Base-by-base conservation (phyloP, 2,113 vertebrate genomes). In the Erpornis zantholeuca region DNA sequence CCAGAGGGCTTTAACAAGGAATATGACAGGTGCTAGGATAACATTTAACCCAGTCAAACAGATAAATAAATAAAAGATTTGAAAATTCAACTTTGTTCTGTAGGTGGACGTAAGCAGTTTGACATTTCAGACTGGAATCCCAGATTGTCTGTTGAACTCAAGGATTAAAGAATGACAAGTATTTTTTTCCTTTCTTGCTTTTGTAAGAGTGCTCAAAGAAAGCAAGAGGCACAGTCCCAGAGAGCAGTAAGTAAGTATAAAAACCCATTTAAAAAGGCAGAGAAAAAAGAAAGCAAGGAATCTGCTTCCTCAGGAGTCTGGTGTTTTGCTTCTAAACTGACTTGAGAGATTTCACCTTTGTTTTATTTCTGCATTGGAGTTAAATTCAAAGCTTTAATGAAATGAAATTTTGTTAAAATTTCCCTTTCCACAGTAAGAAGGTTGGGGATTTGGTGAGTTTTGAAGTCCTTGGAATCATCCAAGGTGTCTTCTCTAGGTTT, bases 41-140 rank as follows among this genome's bases (percentile, higher is more conserved):
- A 78, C 44, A 75, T 80, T 92, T 92, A 94, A 92, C 75, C 50
- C 73, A 91, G 60, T 2, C 40, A 92, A 92, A 90, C 8, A 90
- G 79, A 93, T 71, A 94, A 95, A 95, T 92, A 96, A 93, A 93
- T 66, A 90, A 76, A 92, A 92, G 61, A 92, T 81, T 88, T 82
- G n/a, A 90, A 95, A 96, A 95, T 93, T 89, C 73, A 95, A 38
- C 90, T 97, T 92, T 89, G 85, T 85, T 88, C 83, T 91, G 65
- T 53, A 75, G 70, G 72, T 96, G 94, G 83, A 88, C 10, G 0
- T 84, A 88, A 94, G 83, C 65, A 78, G 80, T 89, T 92, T 97
- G 92, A 92, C 88, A 94, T 88, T 97, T 95, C 61, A 95, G 40
- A 93, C 69, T 75, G 54, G 50, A 92, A 93, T 86, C 82, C 53